Base-by-base conservation (phyloP, 2,888 invertebrate genomes). In the Temnothorax rugatulus region DNA sequence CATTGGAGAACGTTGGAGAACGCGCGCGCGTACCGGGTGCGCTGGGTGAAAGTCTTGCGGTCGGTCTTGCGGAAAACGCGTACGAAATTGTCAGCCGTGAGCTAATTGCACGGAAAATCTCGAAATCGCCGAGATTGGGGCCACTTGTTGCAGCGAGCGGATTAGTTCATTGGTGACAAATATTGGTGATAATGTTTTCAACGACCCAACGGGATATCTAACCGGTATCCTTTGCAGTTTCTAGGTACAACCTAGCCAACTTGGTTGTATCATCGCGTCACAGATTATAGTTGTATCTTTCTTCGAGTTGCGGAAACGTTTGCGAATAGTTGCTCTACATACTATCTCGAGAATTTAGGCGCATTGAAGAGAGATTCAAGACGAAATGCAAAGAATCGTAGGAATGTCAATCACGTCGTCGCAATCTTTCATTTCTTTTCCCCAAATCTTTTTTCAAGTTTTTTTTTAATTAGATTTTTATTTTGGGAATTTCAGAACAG, bases 31-130 rank as follows among this genome's bases (percentile, higher is more conserved):
- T 66, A 66, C 84, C 29, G n/a, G 34, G 82, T 76, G 69, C 75
- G 68, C 83, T 85, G 76, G 89, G 90, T 90, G 90, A 90, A 90
- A 90, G 90, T 91, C 83, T 83, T 44, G 54, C 64, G 71, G 3
- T 68, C 63, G 76, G 47, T 74, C 85, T 47, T 54, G 75, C 85
- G 89, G 87, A 90, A 91, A 90, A 91, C 83, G 85, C 83, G 47
- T 61, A 84, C 63, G 79, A 57, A 84, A 82, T 82, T 59, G 68
- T 61, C 71, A 68, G 25, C 29, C 83, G 83, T 73, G 84, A 84
- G 73, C 29, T 69, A 83, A 86, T 83, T 84, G 82, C 82, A 59
- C 71, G 85, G 41, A 34, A 90, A 54, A 83, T 75, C 85, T 83
- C 84, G 77, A 85, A 86, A 90, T 86, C 76, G 21, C 74, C 44